A percentile compares a stretch with the other conserved stretches of the same genome.
phyloP scores from a whole-genome alignment of 2,888 invertebrate genomes.

The Andricus curvator region DNA sequence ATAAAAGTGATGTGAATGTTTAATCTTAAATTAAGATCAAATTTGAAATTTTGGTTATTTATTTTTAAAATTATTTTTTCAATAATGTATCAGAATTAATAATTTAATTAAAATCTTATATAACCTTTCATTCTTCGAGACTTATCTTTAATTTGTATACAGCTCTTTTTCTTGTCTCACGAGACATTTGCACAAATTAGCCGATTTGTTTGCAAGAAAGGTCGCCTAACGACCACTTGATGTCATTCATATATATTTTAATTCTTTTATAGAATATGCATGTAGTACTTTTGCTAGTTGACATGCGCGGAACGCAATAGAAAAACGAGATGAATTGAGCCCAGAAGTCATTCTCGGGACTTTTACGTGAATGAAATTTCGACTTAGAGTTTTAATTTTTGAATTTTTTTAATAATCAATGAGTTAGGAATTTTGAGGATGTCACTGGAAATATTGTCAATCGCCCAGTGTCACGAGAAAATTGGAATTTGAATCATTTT shows the following conservation, averaged over 20 bases:
- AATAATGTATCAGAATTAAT: too few relatives aligned
- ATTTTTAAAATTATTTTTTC: too few relatives aligned
- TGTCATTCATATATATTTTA: constrained; percentile 8
- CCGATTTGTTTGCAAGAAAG: neutral
- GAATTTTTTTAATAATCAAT: neutral
- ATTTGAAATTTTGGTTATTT: too few relatives aligned
- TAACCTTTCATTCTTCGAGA: neutral
- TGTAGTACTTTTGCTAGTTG: neutral
- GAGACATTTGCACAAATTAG: neutral
- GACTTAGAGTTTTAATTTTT: neutral
- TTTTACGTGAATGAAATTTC: constrained; percentile 6
- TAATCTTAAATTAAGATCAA: too few relatives aligned
- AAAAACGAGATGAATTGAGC: neutral
- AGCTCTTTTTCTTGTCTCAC: neutral
- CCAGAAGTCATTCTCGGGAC: neutral
- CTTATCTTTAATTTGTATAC: neutral
- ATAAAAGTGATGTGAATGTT: too few relatives aligned
- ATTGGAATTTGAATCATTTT: neutral
- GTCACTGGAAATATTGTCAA: constrained; percentile 7
- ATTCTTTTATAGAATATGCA: neutral
- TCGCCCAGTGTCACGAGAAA: neutral
- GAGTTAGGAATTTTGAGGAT: neutral
- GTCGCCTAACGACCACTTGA: neutral
- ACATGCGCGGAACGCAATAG: neutral
- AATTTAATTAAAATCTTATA: too few relatives aligned